Evolutionary conservation across 2,113 vertebrate species (phyloP), one percentile per base, ranked within the genome.

Genomic region (Prunella himalayana): DNA sequence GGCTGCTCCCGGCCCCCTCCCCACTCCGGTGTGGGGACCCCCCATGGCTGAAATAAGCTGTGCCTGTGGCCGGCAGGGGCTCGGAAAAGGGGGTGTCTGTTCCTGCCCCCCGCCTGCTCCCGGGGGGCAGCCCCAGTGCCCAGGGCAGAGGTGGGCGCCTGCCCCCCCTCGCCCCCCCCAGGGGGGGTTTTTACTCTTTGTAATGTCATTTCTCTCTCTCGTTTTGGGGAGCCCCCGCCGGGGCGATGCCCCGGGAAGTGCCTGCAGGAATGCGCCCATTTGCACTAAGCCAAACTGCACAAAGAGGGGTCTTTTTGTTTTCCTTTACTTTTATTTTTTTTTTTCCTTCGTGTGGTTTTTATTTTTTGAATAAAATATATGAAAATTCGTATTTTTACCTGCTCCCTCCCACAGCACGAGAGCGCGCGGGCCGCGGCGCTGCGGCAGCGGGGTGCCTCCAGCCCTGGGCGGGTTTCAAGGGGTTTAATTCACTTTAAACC

Each of bases 231-330:
- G 88, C 87, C 72, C 79, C 87, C 2, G 2, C 79, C 31, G 64
- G 88, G 88, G 81, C 14, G 3, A 91, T 51, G 88, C 88, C 73
- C 88, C 17, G 39, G 88, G 88, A 91, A 91, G 88, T 91, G 88
- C 88, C 88, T 91, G 88, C 88, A 91, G 88, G 81, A 91, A 85
- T 51, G 88, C 88, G 66, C 88, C 88, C 81, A 85, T 91, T 91
- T 91, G 88, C 88, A 91, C 88, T 91, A 91, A 85, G 88, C 88
- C 88, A 91, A 91, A 91, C 88, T 91, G 88, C 88, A 91, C 88
- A 91, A 91, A 91, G 88, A 85, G 88, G 81, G 82, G 73, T 72
- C 65, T 90, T 90, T 91, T 85, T 44, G 54, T 82, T 89, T 90
- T 82, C 45, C 63, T 68, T 75, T 53, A 25, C 11, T 65, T 88